Evolutionary conservation across 1,140 invertebrate genomes (phyloP).

Genomic region (Pentalonia nigronervosa): DNA sequence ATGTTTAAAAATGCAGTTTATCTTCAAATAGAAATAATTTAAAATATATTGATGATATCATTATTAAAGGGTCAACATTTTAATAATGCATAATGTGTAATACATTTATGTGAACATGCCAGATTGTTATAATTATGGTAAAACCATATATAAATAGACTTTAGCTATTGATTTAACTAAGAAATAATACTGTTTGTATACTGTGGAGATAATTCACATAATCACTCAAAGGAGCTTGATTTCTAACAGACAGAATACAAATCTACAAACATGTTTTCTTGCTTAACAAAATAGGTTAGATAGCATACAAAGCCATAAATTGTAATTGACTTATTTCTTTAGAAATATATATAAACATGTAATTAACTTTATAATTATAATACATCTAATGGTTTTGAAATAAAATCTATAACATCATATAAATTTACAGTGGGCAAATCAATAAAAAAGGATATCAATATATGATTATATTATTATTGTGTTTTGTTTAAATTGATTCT

Average conservation of each 20-base stretch:
- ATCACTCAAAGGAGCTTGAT: neutral
- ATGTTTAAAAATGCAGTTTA: neutral
- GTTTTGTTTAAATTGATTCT: constrained; percentile 8
- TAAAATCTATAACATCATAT: constrained; percentile 19
- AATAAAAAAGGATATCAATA: constrained; percentile 26
- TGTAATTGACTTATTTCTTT: constrained; percentile 44
- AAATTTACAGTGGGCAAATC: neutral
- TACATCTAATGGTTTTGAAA: constrained; percentile 34
- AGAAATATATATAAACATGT: constrained; percentile 28
- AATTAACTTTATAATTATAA: neutral
- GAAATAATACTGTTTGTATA: constrained; percentile 15
- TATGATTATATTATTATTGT: neutral
- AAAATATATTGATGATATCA: neutral
- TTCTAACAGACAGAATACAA: constrained; percentile 10
- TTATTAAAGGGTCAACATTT: neutral
- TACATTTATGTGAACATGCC: neutral
- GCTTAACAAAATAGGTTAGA: neutral
- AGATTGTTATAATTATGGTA: constrained; percentile 14
- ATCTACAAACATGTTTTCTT: neutral
- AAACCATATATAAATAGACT: neutral
- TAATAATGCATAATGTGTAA: neutral
- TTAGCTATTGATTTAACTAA: neutral
- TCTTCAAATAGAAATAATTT: neutral
- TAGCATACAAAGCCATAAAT: constrained; percentile 14
- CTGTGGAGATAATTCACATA: neutral